Evolutionary conservation across 2,113 vertebrate species (phyloP).

Genomic region (Phalacrocorax carbo): DNA sequence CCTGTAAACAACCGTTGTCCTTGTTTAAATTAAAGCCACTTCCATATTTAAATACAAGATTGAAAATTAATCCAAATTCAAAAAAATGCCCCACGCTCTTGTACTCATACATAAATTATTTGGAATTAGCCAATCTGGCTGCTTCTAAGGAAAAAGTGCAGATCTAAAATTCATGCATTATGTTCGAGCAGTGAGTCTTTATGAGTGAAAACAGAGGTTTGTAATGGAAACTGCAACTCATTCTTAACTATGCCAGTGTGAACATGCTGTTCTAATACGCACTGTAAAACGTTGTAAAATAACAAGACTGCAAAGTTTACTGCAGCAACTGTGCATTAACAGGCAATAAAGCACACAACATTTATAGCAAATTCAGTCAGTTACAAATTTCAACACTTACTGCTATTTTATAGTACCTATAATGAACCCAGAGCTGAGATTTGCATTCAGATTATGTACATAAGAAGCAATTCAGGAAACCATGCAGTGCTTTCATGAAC

Average conservation of each 20-base stretch:
- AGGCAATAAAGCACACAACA: conserved; percentile 50
- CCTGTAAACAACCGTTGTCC: background rate
- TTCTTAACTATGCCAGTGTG: conserved; percentile 24
- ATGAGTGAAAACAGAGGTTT: conserved; percentile 1
- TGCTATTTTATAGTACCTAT: conserved; percentile 55
- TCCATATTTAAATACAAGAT: background rate
- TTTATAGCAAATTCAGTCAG: conserved; percentile 56
- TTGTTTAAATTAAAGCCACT: background rate
- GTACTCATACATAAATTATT: background rate
- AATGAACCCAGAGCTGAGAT: conserved; percentile 52
- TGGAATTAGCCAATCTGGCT: background rate
- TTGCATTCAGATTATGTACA: conserved; percentile 46
- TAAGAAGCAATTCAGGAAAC: conserved; percentile 43
- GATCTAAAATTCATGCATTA: background rate
- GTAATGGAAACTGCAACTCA: conserved; percentile 56
- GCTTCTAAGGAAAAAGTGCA: background rate
- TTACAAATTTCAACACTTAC: conserved; percentile 58
- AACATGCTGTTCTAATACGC: conserved; percentile 25
- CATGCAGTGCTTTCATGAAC: conserved; percentile 28
- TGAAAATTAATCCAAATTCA: background rate
- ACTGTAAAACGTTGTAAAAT: conserved; percentile 42
- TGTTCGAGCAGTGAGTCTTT: background rate
- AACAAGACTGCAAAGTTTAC: conserved; percentile 47
- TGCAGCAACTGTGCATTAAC: conserved; percentile 53
- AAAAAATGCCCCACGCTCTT: background rate